Percentiles rank a stretch among this genome's conserved stretches.
phyloP scores from a whole-genome alignment of 2,888 invertebrate genomes.

The Leistus spinibarbis region DNA sequence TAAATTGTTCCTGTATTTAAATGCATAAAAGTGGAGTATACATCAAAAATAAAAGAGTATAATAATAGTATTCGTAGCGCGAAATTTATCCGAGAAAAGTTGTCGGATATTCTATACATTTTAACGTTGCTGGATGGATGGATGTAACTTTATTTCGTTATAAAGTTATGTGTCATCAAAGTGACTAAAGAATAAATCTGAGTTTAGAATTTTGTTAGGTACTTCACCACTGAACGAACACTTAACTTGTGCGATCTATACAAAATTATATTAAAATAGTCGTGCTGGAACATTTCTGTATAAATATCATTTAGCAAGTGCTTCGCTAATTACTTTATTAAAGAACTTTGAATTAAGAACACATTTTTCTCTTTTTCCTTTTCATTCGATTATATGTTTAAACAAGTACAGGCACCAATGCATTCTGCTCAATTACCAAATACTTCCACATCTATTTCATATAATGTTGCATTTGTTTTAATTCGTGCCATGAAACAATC shows the following conservation, averaged over 20 bases:
- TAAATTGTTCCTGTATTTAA: too few relatives aligned
- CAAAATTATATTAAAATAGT: slow-evolving; percentile 35
- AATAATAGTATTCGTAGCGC: not conserved
- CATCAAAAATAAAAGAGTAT: not conserved
- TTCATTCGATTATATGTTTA: not conserved
- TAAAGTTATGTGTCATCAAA: slow-evolving; percentile 37
- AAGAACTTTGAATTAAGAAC: slow-evolving; percentile 27
- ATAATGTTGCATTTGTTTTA: too few relatives aligned
- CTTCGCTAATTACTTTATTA: slow-evolving; percentile 32
- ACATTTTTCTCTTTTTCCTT: not conserved
- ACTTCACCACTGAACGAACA: not conserved
- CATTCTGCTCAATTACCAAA: too few relatives aligned
- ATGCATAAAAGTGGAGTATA: too few relatives aligned
- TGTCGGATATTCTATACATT: slow-evolving; percentile 14
- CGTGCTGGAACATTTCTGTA: slow-evolving; percentile 29
- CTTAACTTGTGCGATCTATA: slow-evolving; percentile 16
- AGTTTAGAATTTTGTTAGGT: slow-evolving; percentile 7
- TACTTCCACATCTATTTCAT: too few relatives aligned
- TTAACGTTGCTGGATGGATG: slow-evolving; percentile 17
- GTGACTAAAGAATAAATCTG: slow-evolving; percentile 37
- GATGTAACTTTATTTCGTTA: slow-evolving; percentile 32
- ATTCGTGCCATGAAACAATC: too few relatives aligned
- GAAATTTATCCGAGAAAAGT: slow-evolving; percentile 10
- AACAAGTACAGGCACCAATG: too few relatives aligned
- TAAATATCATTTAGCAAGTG: slow-evolving; percentile 32